These are phyloP conservation scores for Microchrysa polita DNA, from an alignment of 2,888 invertebrate species.

Conservation along the genomic window DNA sequence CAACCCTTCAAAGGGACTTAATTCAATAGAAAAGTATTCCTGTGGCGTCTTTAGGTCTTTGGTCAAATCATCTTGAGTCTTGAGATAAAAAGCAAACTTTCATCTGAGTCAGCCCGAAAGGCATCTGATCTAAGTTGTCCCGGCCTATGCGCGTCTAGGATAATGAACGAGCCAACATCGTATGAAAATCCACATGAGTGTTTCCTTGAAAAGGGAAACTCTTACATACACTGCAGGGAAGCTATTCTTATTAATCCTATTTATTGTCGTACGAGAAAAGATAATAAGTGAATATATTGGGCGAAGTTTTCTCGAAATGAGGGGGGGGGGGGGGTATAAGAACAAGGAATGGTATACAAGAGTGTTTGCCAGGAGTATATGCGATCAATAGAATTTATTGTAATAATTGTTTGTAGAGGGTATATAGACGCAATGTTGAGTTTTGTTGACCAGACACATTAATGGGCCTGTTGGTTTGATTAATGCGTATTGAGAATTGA, in stretches of 20 bases:
- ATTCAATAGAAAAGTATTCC: background rate
- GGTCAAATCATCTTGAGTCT: slow-evolving; percentile 4
- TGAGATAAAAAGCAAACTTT: background rate
- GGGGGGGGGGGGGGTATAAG: slow-evolving; percentile 6
- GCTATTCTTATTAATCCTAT: slow-evolving; percentile 35
- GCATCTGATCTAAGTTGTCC: background rate
- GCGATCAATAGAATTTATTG: background rate
- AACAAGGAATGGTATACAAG: background rate
- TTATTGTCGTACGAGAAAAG: slow-evolving; percentile 29
- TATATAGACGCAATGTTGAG: background rate
- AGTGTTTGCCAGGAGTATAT: background rate
- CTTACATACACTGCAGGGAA: slow-evolving; percentile 1
- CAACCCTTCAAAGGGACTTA: background rate
- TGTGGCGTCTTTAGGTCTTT: background rate
- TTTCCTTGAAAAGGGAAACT: background rate
- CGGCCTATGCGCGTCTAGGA: background rate
- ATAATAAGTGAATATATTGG: slow-evolving; percentile 39
- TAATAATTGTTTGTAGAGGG: background rate
- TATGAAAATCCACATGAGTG: background rate
- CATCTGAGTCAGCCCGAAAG: slow-evolving; percentile 4
- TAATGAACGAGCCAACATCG: background rate
- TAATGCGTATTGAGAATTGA: slow-evolving; percentile 4
- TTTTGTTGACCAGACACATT: slow-evolving; percentile 18
- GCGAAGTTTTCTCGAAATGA: slow-evolving; percentile 13
- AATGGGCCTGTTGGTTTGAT: background rate